These are phyloP conservation scores for Tetrax tetrax DNA, from an alignment of 2,113 vertebrate genomes.

Conservation along the genomic window DNA sequence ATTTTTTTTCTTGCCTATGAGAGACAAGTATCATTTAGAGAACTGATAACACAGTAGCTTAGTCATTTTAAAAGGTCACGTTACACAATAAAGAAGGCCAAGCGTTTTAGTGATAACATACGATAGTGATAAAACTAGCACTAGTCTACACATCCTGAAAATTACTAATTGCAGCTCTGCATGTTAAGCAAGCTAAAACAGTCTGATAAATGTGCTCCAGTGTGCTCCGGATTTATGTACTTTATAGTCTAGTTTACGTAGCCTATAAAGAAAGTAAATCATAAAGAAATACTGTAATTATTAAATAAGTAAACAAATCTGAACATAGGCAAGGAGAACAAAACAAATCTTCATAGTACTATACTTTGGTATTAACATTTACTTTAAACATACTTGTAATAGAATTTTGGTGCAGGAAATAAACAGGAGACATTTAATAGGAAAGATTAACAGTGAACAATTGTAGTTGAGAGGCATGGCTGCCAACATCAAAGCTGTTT, in stretches of 20 bases:
- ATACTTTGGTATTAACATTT: neutral
- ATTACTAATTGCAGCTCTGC: neutral
- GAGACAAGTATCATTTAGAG: slow-evolving; percentile 7
- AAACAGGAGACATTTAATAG: neutral
- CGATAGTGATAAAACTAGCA: neutral
- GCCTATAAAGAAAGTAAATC: neutral
- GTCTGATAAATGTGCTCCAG: neutral
- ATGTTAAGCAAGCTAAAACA: neutral
- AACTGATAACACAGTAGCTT: neutral
- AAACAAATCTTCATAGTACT: neutral
- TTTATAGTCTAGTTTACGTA: neutral
- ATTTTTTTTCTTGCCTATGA: neutral
- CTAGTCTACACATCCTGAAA: neutral
- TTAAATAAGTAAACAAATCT: neutral
- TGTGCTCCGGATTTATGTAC: neutral
- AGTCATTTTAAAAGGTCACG: slow-evolving; percentile 33
- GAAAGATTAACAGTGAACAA: neutral
- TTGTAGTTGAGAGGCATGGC: neutral
- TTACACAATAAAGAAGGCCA: slow-evolving; percentile 8
- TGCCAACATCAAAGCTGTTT: neutral
- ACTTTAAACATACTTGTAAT: neutral
- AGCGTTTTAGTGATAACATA: slow-evolving; percentile 7
- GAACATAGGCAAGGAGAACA: neutral
- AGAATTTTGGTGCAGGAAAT: neutral
- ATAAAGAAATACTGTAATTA: neutral